A percentile compares a stretch with the other conserved stretches of the same genome.
These are phyloP conservation scores for Hydrozoanthus gracilis DNA, from an alignment of 92 coral and sea anemone genomes.

Conservation along the genomic window DNA sequence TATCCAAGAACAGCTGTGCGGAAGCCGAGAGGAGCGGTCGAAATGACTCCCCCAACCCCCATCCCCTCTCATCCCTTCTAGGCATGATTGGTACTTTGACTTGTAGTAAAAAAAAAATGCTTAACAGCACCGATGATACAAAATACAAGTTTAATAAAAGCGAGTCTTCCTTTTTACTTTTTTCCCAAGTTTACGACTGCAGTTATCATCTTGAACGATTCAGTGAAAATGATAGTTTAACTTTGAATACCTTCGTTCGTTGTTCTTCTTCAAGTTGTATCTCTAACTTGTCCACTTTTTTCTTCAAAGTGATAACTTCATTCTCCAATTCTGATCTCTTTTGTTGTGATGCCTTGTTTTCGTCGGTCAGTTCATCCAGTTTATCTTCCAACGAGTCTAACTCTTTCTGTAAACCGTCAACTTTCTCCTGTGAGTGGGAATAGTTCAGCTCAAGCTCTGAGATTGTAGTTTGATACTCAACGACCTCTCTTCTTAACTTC, in stretches of 20 bases:
- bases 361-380: conserved; percentile 61
- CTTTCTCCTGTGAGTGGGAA: conserved; percentile 67
- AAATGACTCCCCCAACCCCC: too few species aligned
- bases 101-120: too few species aligned
- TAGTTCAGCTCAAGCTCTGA: conserved; percentile 74
- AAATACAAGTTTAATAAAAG: too few species aligned
- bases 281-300: conserved; percentile 78
- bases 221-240: too few species aligned
- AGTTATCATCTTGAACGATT: neutral
- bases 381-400: conserved; percentile 68
- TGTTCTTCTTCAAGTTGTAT: conserved; percentile 75
- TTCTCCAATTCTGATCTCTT: conserved; percentile 80
- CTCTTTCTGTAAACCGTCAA: conserved; percentile 64
- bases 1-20: too few species aligned
- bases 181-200: neutral
- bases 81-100: too few species aligned
- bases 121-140: too few species aligned
- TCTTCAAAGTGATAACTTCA: conserved; percentile 72
- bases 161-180: too few species aligned
- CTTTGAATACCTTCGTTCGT: conserved; percentile 60
- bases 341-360: conserved; percentile 66
- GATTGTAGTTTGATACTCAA: conserved; percentile 77
- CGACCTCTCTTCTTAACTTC: conserved; percentile 72
- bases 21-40: too few species aligned
- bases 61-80: too few species aligned